A percentile compares a stretch with the other conserved stretches of the same genome.
phyloP scores from a whole-genome alignment of 1,140 invertebrate species.

The Papilio aristodemus region DNA sequence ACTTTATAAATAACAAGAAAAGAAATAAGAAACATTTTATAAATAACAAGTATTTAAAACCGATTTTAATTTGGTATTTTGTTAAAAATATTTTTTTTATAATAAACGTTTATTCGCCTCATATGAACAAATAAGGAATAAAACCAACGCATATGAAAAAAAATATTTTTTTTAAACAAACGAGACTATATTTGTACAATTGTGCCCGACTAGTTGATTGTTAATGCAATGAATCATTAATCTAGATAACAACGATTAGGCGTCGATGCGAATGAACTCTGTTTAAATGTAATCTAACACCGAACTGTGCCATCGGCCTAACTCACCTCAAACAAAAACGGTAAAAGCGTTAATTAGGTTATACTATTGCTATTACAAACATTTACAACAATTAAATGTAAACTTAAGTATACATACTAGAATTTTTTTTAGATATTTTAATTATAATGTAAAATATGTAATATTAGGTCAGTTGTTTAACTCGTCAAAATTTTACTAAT shows the following conservation, averaged over 20 bases:
- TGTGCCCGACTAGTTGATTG: slow-evolving; percentile 54
- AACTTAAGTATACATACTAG: neutral
- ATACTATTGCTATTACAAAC: slow-evolving; percentile 46
- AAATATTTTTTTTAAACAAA: slow-evolving; percentile 7
- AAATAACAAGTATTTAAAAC: neutral
- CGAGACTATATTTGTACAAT: slow-evolving; percentile 36
- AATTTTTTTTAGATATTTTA: neutral
- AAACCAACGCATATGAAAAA: neutral
- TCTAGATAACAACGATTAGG: slow-evolving; percentile 70
- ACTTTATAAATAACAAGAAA: slow-evolving; percentile 17
- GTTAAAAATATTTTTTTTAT: too few species aligned
- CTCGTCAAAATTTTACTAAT: too few species aligned
- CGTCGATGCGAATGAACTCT: slow-evolving; percentile 73
- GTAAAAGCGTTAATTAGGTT: slow-evolving; percentile 53
- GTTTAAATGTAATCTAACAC: slow-evolving; percentile 73
- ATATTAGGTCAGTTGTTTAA: too few species aligned
- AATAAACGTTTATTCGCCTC: too few species aligned
- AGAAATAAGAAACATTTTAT: slow-evolving; percentile 3
- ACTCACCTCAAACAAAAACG: slow-evolving; percentile 60
- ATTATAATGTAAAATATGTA: neutral
- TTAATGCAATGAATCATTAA: slow-evolving; percentile 67
- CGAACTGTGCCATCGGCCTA: slow-evolving; percentile 71
- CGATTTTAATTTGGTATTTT: neutral
- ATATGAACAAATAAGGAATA: neutral
- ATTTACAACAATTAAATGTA: slow-evolving; percentile 34